phyloP scores from a whole-genome alignment of 2,888 invertebrate genomes.

The Anarsia innoxiella region DNA sequence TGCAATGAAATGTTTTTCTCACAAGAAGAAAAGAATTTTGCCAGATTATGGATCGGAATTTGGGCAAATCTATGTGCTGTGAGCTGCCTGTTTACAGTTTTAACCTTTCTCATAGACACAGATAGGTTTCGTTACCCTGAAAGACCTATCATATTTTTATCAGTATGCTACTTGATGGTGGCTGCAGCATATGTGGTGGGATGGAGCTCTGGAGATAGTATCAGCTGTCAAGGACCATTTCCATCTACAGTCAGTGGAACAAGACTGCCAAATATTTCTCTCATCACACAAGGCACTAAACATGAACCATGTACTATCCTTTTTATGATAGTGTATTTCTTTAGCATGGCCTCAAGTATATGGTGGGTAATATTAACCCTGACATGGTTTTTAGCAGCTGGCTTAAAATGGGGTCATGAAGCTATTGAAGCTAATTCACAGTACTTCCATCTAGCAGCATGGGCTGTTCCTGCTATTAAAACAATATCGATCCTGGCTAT shows the following conservation, averaged over 20 bases:
- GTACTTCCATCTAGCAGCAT: constrained; percentile 97
- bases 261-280: constrained; percentile 84
- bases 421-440: constrained; percentile 98
- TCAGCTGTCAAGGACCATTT: constrained; percentile 89
- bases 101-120: constrained; percentile 96
- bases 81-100: constrained; percentile 93
- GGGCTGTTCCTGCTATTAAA: constrained; percentile 97
- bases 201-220: constrained; percentile 86
- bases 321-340: constrained; percentile 97
- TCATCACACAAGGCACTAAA: constrained; percentile 91
- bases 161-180: constrained; percentile 96
- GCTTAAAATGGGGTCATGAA: constrained; percentile 98
- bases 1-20: constrained; percentile 95
- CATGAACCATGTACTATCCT: constrained; percentile 91
- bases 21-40: constrained; percentile 85
- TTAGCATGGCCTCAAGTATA: constrained; percentile 96
- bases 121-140: constrained; percentile 98
- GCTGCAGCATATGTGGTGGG: constrained; percentile 93
- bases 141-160: constrained; percentile 96
- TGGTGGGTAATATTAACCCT: constrained; percentile 98
- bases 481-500: constrained; percentile 96
- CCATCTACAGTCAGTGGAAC: constrained; percentile 80
- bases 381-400: constrained; percentile 97
- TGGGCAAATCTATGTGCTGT: constrained; percentile 93
- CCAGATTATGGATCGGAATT: constrained; percentile 93